phyloP scores from a whole-genome alignment of 2,113 vertebrate genomes.

The Laticauda laticaudata region DNA sequence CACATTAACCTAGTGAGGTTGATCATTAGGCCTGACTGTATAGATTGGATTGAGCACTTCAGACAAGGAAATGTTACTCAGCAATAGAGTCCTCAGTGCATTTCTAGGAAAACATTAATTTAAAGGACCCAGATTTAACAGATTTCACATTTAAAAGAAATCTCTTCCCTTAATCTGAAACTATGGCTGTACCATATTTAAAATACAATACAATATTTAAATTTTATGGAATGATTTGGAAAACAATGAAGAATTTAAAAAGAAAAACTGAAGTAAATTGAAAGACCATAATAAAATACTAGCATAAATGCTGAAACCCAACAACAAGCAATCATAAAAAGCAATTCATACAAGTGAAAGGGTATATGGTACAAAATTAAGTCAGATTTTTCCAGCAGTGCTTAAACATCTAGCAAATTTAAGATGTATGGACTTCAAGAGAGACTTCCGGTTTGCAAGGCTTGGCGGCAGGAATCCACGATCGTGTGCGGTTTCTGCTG shows the following conservation, averaged over 20 bases:
- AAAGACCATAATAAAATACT: neutral
- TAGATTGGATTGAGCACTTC: neutral
- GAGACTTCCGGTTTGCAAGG: no score
- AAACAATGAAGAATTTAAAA: neutral
- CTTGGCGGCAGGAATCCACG: no score
- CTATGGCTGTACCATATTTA: neutral
- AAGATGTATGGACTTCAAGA: neutral
- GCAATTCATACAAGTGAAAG: neutral
- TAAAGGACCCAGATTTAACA: neutral
- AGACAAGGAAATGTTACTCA: neutral
- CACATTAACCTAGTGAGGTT: neutral
- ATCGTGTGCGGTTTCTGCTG: no score
- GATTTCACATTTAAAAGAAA: neutral
- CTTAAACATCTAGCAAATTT: neutral
- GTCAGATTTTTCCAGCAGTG: neutral
- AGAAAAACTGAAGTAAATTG: neutral
- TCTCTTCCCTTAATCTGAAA: neutral
- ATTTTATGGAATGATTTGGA: neutral
- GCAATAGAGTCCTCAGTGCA: neutral
- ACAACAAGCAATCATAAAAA: neutral
- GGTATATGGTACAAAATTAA: neutral
- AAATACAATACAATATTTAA: neutral
- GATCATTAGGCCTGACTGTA: neutral
- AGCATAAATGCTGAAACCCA: neutral
- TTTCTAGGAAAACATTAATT: neutral